phyloP scores from a whole-genome alignment of 2,113 vertebrate species.

The Scopus umbretta region DNA sequence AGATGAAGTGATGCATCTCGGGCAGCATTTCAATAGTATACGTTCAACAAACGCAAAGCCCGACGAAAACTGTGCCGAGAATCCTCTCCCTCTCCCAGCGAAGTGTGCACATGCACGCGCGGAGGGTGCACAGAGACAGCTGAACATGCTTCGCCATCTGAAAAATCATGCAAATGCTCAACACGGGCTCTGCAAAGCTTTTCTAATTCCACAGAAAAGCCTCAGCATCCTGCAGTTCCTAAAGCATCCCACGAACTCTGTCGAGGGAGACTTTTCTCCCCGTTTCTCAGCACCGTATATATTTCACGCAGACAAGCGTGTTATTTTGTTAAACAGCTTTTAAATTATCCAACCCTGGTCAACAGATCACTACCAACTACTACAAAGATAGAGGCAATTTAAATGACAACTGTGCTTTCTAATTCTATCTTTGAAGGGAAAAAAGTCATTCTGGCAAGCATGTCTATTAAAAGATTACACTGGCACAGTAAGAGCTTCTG shows the following conservation, averaged over 20 bases:
- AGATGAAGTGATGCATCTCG: not conserved
- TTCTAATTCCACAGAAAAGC: slow-evolving; percentile 19
- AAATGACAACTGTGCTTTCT: slow-evolving; percentile 44
- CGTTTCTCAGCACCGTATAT: not conserved
- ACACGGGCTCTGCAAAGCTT: not conserved
- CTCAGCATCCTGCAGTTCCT: slow-evolving; percentile 28
- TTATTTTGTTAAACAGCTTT: slow-evolving; percentile 50
- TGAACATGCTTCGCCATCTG: not conserved
- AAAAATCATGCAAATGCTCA: slow-evolving; percentile 39
- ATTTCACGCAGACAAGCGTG: slow-evolving; percentile 49
- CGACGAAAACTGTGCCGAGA: not conserved
- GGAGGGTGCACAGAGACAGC: not conserved
- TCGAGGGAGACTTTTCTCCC: not conserved
- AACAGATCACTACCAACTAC: slow-evolving; percentile 39
- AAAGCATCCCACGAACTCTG: not conserved
- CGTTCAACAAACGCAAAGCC: slow-evolving; percentile 23
- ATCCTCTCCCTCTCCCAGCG: not conserved
- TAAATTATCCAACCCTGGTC: slow-evolving; percentile 42
- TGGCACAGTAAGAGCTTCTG: slow-evolving; percentile 30
- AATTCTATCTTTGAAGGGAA: slow-evolving; percentile 20
- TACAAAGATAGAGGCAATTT: slow-evolving; percentile 53
- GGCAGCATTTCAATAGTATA: slow-evolving; percentile 36
- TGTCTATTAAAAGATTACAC: slow-evolving; percentile 48
- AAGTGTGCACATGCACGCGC: not conserved
- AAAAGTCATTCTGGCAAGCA: slow-evolving; percentile 46